phyloP scores from a whole-genome alignment of 2,888 invertebrate species.

The Carabus problematicus region DNA sequence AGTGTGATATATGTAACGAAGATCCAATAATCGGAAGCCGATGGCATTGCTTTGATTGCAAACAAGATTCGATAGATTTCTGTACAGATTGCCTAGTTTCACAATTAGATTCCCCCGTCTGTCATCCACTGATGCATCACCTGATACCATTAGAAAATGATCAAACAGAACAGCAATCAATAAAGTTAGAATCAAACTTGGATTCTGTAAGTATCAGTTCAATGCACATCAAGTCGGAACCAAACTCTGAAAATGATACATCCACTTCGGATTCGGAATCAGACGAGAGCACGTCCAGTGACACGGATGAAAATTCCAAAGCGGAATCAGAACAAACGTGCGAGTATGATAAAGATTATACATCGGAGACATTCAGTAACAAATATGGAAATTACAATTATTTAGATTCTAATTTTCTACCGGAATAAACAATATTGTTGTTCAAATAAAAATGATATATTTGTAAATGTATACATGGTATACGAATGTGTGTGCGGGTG shows the following conservation, averaged over 20 bases:
- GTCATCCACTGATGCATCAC: conserved; percentile 61
- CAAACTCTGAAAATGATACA: not conserved
- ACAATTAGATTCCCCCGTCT: conserved; percentile 61
- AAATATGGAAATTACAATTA: conserved; percentile 46
- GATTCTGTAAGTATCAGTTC: too few relatives aligned
- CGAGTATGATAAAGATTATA: conserved; percentile 40
- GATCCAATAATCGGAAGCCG: conserved; percentile 70
- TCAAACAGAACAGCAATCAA: conserved; percentile 26
- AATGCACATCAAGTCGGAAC: not conserved
- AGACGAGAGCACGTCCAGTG: not conserved
- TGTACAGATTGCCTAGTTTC: conserved; percentile 70
- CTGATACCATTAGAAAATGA: conserved; percentile 53
- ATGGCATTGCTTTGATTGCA: conserved; percentile 76
- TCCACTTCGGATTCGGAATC: conserved; percentile 4
- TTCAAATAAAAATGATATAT: conserved; percentile 2
- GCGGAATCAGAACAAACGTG: not conserved
- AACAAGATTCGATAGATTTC: conserved; percentile 64
- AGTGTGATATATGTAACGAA: conserved; percentile 71
- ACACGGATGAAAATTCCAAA: not conserved
- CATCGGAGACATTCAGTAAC: conserved; percentile 44
- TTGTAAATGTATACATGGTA: too few relatives aligned
- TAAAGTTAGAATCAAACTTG: not conserved
- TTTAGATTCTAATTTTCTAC: conserved; percentile 49
- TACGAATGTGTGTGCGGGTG: too few relatives aligned
- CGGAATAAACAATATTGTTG: conserved; percentile 35